Evolutionary conservation across 1,140 invertebrate genomes (phyloP), one percentile per base, ranked within the genome.

Genomic region (Lethrus apterus): DNA sequence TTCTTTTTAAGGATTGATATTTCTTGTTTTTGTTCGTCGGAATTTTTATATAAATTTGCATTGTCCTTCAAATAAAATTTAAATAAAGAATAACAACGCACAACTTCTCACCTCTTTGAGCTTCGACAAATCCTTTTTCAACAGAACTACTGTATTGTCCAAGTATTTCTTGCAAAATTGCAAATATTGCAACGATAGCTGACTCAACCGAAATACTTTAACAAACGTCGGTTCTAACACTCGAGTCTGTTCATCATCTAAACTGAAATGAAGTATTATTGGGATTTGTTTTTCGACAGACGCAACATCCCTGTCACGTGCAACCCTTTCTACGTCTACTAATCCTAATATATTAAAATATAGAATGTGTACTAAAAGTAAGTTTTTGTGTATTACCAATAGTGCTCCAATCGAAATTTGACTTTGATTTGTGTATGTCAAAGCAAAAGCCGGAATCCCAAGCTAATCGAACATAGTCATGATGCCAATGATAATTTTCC

Each of bases 141-240:
- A 57, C 20, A 79, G 70, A 49, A 75, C 68, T 20, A 82, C 74
- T 55, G 77, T 80, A 35, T 76, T 72, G 59, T 83, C 80, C 23
- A 83, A 70, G 57, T 83, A 80, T 50, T 77, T 77, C 51, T 80
- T 76, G 51, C 80, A 83, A 61, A 81, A 81, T 32, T 81, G 70
- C 51, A 83, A 73, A 66, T 81, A 84, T 53, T 83, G 78, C 2
- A 83, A 72, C 1, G 80, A 71, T n/a, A 84, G 60, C 53, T 84
- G 80, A 31, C 79, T 76, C 11, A 84, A 59, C 10, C 75, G 68
- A 55, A 83, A 83, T 44, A 82, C 64, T 62, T 83, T 84, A 19
- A 82, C 71, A 55, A 83, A 81, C 54, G 75, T 81, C 21, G 72
- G 69, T 60, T 83, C 79, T 7, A 83, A 63, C 46, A 82, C 77